Percentiles rank a stretch among this genome's conserved stretches.
phyloP scores from a whole-genome alignment of 2,888 invertebrate species.

The Synanthedon formicaeformis region DNA sequence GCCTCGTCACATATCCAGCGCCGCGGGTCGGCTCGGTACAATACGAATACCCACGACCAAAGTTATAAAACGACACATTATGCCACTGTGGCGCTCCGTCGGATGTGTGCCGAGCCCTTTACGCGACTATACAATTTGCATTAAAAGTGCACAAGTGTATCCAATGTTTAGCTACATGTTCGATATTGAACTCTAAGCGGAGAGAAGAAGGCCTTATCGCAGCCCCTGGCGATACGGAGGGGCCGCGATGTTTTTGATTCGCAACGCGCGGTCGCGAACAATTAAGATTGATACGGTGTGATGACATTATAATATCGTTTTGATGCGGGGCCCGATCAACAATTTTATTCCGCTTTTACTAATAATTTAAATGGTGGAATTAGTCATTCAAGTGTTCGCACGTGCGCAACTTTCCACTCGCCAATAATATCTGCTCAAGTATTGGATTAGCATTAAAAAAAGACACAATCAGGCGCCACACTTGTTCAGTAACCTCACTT shows the following conservation, averaged over 20 bases:
- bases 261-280: conserved; percentile 31
- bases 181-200: background rate
- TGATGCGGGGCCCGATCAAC: conserved; percentile 26
- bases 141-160: conserved; percentile 12
- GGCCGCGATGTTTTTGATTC: too few species aligned
- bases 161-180: background rate
- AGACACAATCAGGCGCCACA: too few species aligned
- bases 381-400: conserved; percentile 11
- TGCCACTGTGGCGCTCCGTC: background rate
- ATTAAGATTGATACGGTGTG: conserved; percentile 51
- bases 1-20: too few species aligned
- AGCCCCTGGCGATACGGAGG: too few species aligned
- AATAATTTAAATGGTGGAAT: conserved; percentile 16
- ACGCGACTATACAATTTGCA: conserved; percentile 28
- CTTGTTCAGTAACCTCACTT: too few species aligned
- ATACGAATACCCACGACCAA: too few species aligned
- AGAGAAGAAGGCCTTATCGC: background rate
- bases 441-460: too few species aligned
- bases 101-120: conserved; percentile 18
- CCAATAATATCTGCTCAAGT: too few species aligned
- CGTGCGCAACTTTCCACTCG: conserved; percentile 12
- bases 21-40: too few species aligned
- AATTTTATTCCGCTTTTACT: conserved; percentile 22
- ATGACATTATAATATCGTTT: conserved; percentile 51
- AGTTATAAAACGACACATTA: too few species aligned